Percentiles rank a stretch among this genome's conserved stretches.
Conservation (phyloP, 2,797 vertebrate species). For the Semaprochilodus insignis region DNA sequence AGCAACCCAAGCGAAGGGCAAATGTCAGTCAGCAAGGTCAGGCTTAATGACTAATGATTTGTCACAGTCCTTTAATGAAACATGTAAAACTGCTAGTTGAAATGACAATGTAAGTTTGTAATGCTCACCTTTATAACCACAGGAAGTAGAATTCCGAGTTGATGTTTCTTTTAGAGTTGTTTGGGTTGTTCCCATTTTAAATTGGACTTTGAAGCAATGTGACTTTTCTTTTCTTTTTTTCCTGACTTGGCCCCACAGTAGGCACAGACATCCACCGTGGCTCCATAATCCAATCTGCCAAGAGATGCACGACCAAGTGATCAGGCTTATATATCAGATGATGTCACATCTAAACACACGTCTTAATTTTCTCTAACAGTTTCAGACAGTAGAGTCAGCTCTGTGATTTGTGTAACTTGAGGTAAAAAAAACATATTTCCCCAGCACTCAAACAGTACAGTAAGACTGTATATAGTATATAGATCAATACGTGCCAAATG, state of each 20-base stretch:
- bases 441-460: neutral
- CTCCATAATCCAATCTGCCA: neutral
- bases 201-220: too few species aligned
- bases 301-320: neutral
- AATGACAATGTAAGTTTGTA: neutral
- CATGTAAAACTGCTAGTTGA: constrained; percentile 5
- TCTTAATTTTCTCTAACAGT: neutral
- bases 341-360: too few species aligned
- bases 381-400: neutral
- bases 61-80: constrained; percentile 11
- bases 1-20: constrained; percentile 2
- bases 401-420: neutral
- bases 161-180: too few species aligned
- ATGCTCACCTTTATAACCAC: neutral
- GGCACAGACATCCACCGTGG: neutral
- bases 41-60: neutral
- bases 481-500: neutral
- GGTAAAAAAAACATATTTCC: neutral
- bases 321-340: neutral
- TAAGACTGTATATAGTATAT: neutral
- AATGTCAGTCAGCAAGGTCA: neutral
- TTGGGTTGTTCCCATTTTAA: too few species aligned
- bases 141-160: neutral
- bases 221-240: neutral
- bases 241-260: neutral